Evolutionary conservation across 2,888 invertebrate species (phyloP).

Genomic region (Brachyptera putata): DNA sequence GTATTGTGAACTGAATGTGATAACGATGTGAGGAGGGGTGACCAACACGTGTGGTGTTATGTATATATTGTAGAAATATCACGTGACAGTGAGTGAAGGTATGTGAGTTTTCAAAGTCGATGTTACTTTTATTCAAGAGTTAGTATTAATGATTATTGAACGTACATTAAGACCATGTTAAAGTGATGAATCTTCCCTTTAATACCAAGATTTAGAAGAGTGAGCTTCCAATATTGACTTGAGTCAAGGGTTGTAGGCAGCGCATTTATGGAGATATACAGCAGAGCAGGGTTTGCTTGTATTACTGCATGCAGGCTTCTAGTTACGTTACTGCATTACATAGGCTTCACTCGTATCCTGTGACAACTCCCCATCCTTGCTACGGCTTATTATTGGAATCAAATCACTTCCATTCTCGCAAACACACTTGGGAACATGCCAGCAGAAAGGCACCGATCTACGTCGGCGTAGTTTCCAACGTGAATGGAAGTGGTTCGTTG

Average conservation of each 20-base stretch:
- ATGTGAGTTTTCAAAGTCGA: constrained; percentile 31
- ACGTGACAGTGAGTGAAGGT: too few species aligned
- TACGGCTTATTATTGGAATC: constrained; percentile 32
- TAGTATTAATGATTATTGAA: constrained; percentile 31
- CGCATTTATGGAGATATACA: too few species aligned
- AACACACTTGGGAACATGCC: too few species aligned
- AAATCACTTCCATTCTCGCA: constrained; percentile 36
- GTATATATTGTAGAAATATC: constrained; percentile 27
- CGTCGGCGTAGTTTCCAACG: too few species aligned
- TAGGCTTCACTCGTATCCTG: too few species aligned
- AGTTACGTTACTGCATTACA: constrained; percentile 46
- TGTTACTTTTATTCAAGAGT: constrained; percentile 32
- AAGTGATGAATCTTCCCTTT: constrained; percentile 33
- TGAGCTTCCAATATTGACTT: constrained; percentile 46
- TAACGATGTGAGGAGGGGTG: constrained; percentile 33
- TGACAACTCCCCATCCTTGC: constrained; percentile 31
- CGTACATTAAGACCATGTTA: constrained; percentile 29
- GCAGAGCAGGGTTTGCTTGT: constrained; percentile 42
- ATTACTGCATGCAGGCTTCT: constrained; percentile 46
- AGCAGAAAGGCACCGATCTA: too few species aligned
- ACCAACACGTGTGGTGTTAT: constrained; percentile 25
- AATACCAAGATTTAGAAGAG: constrained; percentile 39
- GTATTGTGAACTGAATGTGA: constrained; percentile 34
- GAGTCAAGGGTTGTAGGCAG: constrained; percentile 35
- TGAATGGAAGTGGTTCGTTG: constrained; percentile 36